Evolutionary conservation across 1,140 invertebrate genomes (phyloP).

Genomic region (Leptopilina clavipes): DNA sequence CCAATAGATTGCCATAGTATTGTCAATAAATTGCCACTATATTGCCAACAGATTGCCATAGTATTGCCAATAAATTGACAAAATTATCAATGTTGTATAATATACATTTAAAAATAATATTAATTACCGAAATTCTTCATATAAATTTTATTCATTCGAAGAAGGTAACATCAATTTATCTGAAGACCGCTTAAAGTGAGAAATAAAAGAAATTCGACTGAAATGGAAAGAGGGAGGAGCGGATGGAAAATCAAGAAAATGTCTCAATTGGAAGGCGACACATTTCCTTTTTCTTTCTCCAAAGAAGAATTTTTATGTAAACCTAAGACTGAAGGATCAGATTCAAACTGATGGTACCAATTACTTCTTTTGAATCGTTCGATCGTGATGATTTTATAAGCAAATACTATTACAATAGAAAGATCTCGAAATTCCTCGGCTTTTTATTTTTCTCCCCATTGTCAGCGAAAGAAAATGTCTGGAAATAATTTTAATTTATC

Average conservation of each 20-base stretch:
- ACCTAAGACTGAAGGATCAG: background rate
- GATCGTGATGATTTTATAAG: constrained; percentile 17
- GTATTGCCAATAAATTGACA: no score
- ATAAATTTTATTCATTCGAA: no score
- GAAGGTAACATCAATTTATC: no score
- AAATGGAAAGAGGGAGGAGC: background rate
- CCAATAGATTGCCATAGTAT: no score
- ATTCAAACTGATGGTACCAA: constrained; percentile 14
- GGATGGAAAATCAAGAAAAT: no score
- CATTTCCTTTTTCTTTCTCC: background rate
- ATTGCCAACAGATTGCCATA: no score
- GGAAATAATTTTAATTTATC: background rate
- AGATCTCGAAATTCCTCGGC: background rate
- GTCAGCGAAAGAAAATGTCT: background rate
- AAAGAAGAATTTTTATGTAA: constrained; percentile 13
- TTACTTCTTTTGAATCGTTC: constrained; percentile 5
- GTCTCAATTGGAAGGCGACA: background rate
- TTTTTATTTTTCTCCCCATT: background rate
- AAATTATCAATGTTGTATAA: no score
- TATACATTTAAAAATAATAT: no score
- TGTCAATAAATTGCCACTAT: no score
- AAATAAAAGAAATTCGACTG: background rate
- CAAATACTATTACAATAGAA: constrained; percentile 11
- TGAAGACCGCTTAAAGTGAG: no score
- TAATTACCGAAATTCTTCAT: no score